Conservation (phyloP, 1,140 invertebrate species). For the Bombus confusus region DNA sequence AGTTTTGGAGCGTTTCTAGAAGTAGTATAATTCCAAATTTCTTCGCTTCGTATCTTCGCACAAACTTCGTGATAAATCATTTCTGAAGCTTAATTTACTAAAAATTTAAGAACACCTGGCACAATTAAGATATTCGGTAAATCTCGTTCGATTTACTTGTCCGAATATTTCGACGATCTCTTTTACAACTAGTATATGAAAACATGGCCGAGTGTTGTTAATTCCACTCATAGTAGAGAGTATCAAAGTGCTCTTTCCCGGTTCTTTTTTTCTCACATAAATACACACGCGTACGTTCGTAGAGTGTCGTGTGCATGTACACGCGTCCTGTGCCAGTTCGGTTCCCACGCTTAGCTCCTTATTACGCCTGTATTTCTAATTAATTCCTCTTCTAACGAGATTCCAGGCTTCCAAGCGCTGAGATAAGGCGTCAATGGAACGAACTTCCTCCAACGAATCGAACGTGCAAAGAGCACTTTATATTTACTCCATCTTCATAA, state of each 20-base stretch:
- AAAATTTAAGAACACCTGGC: conserved; percentile 10
- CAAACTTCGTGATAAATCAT: no score
- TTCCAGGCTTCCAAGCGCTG: conserved; percentile 11
- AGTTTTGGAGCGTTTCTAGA: no score
- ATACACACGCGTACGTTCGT: conserved; percentile 24
- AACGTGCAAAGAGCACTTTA: no score
- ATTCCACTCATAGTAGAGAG: conserved; percentile 34
- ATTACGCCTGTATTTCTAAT: conserved; percentile 71
- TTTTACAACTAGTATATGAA: neutral
- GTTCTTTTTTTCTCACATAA: conserved; percentile 61
- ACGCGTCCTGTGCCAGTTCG: conserved; percentile 57
- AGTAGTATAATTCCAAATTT: no score
- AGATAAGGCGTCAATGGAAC: conserved; percentile 37
- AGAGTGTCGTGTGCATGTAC: conserved; percentile 1
- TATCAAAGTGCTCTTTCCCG: conserved; percentile 28
- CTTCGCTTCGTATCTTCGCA: no score
- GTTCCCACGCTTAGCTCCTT: conserved; percentile 72
- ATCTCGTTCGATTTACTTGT: no score
- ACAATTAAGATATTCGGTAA: no score
- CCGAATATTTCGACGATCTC: no score
- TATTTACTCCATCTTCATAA: neutral
- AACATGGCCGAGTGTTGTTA: conserved; percentile 16
- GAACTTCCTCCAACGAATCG: neutral
- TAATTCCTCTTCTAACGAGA: conserved; percentile 57
- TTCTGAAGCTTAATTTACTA: neutral